Evolutionary conservation across 2,113 vertebrate species (phyloP).

Genomic region (Lamprotornis superbus): DNA sequence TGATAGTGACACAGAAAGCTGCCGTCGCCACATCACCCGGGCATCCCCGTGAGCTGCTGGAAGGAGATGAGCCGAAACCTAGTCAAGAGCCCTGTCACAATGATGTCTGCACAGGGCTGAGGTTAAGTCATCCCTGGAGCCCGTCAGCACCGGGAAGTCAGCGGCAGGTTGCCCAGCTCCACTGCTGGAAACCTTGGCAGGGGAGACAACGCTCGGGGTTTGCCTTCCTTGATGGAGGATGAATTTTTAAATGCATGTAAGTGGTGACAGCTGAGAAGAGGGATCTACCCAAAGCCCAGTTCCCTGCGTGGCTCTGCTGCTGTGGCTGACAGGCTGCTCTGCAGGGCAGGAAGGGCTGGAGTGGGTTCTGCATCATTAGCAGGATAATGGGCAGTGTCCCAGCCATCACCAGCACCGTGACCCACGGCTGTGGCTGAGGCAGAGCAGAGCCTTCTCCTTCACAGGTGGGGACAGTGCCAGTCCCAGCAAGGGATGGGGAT

Average conservation of each 20-base stretch:
- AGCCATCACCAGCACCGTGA: rapidly evolving
- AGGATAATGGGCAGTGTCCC: neutral
- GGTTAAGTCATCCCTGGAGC: conserved; percentile 47
- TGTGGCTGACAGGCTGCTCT: neutral
- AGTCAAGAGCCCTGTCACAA: conserved; percentile 49
- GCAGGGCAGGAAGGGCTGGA: neutral
- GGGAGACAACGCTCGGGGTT: neutral
- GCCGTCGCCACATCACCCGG: neutral
- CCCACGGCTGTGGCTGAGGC: neutral
- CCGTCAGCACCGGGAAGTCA: conserved; percentile 21
- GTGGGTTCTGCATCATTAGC: neutral
- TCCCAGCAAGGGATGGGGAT: neutral
- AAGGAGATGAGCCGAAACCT: conserved; percentile 49
- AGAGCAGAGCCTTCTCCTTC: neutral
- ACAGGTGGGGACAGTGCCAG: rapidly evolving
- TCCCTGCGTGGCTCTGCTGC: neutral
- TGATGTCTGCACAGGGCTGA: conserved; percentile 2
- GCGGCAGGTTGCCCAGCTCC: conserved; percentile 31
- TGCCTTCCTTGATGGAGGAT: conserved; percentile 8
- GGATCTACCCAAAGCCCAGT: neutral
- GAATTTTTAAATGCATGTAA: neutral
- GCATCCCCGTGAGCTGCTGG: conserved; percentile 19
- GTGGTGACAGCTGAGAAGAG: conserved; percentile 37
- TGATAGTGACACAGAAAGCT: neutral
- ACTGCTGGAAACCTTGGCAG: conserved; percentile 28